Percentiles rank a stretch among this genome's conserved stretches.
Evolutionary conservation across 2,113 vertebrate genomes (phyloP).

Genomic region (Arvicanthis niloticus): DNA sequence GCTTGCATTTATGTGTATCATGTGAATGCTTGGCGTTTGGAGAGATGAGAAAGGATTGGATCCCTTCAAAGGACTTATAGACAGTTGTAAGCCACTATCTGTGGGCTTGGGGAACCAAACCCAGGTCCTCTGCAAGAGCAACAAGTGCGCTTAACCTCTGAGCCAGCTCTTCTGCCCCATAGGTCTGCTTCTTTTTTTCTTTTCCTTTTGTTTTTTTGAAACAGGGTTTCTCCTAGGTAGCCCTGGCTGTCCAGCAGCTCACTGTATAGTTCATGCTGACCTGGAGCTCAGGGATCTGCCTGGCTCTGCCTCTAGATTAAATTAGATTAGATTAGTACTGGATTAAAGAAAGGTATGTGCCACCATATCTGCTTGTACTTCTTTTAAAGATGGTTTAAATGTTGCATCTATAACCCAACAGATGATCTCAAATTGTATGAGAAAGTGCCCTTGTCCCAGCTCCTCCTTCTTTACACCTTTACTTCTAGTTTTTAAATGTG

Average conservation of each 20-base stretch:
- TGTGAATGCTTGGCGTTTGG: background rate
- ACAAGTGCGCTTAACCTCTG: background rate
- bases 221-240: background rate
- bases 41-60: background rate
- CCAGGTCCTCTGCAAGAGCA: background rate
- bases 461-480: background rate
- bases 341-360: background rate
- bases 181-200: background rate
- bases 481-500: background rate
- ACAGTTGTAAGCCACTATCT: background rate
- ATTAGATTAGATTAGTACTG: background rate
- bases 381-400: constrained; percentile 44
- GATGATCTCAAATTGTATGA: background rate
- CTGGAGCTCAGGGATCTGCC: background rate
- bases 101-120: background rate
- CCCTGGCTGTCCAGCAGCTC: background rate
- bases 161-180: background rate
- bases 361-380: constrained; percentile 16
- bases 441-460: background rate
- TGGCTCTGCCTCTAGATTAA: background rate
- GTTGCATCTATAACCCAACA: background rate
- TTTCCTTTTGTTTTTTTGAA: background rate
- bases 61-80: background rate
- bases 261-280: background rate
- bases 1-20: background rate